These are phyloP conservation scores for Lithophane ornitopus DNA, from an alignment of 2,888 invertebrate species.

Conservation along the genomic window DNA sequence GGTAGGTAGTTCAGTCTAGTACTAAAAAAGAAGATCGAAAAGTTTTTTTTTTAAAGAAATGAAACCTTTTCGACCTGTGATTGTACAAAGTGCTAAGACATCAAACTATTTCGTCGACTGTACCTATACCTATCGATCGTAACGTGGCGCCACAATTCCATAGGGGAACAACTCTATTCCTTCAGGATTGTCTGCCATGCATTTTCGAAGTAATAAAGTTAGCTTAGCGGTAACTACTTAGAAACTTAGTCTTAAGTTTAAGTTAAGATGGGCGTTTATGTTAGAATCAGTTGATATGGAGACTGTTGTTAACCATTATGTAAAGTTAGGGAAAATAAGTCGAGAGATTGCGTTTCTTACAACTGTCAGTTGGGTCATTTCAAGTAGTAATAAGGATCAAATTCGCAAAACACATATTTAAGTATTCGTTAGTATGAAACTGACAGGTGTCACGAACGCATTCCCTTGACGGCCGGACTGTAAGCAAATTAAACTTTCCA, in stretches of 20 bases:
- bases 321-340: not conserved
- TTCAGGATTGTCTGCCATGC: conserved; percentile 36
- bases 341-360: too few species aligned
- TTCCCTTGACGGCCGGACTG: too few species aligned
- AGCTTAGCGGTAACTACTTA: conserved; percentile 20
- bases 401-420: too few species aligned
- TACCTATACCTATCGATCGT: conserved; percentile 10
- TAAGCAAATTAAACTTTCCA: not conserved
- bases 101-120: conserved; percentile 1
- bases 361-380: too few species aligned
- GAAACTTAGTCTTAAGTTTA: conserved; percentile 20
- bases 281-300: not conserved
- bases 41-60: not conserved
- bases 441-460: too few species aligned
- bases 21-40: not conserved
- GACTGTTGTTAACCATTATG: not conserved
- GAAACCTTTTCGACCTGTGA: too few species aligned
- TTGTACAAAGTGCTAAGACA: not conserved
- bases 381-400: too few species aligned
- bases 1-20: not conserved
- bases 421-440: too few species aligned
- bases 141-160: not conserved
- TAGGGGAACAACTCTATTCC: conserved; percentile 43
- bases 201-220: conserved; percentile 41
- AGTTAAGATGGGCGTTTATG: not conserved